Base-by-base conservation (phyloP, 2,113 vertebrate genomes). In the Gnathonemus echidnorhynchus region DNA sequence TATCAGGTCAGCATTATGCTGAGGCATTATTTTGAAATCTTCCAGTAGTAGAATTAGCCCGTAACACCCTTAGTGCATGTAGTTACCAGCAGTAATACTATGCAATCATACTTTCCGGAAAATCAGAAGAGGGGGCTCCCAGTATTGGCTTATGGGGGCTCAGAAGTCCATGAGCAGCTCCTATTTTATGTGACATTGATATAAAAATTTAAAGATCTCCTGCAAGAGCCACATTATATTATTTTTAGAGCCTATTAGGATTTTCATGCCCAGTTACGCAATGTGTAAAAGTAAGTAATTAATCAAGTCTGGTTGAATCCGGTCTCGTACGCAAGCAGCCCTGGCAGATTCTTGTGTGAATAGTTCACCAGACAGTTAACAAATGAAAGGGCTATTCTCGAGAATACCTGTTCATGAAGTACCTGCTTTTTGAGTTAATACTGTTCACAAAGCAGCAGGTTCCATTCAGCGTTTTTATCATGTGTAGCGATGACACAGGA, bases 181-280 rank as follows among this genome's bases (percentile, higher is more conserved):
- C 66, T 86, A 27, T 70, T 90, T 90, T 80, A 56, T 90, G 48
- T 87, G 84, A 77, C 48, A 80, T 80, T 42, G 86, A 50, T 86
- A 90, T 90, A 48, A 90, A 88, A 90, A 77, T 88, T 87, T 90
- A 80, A 90, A 90, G 46, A 87, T 90, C 35, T 87, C 89, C 50
- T 42, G 11, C 89, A 53, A 88, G 62, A 62, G 62, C 62, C 85
- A 80, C 31, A 88, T 80, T 89, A 89, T 27, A 89, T 84, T 90
- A 90, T 88, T 90, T 90, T 88, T 90, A 88, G 89, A 90, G 24
- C 35, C 89, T 80, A 90, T 90, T 90, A 90, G 83, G 52, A 27
- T 86, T 87, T 74, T 87, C 89, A 56, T 58, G 86, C 50, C 49
- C 66, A 88, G 85, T 87, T 90, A 90, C 31, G 84, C 85, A 90